Percentiles rank a stretch among this genome's conserved stretches.
Conservation (phyloP, 2,797 vertebrate genomes). For the Garrulus glandarius region DNA sequence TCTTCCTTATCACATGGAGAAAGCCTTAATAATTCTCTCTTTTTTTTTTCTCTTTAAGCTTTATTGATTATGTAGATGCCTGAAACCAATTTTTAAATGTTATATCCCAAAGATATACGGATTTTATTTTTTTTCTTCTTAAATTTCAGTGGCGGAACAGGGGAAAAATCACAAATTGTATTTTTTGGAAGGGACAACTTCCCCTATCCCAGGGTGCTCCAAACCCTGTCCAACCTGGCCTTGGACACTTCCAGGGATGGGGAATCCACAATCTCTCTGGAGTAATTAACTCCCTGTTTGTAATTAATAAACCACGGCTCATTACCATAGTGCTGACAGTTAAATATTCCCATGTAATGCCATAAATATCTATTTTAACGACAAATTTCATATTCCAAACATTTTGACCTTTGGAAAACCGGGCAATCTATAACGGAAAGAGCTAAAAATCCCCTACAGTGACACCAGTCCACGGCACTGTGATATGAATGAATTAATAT, state of each 20-base stretch:
- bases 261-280: too few species aligned
- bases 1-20: too few species aligned
- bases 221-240: rapidly evolving
- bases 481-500: background rate
- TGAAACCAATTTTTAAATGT: background rate
- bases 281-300: background rate
- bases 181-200: background rate
- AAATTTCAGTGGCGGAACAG: background rate
- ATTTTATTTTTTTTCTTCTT: background rate
- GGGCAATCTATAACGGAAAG: background rate
- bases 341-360: background rate
- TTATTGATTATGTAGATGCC: background rate
- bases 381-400: background rate
- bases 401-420: background rate
- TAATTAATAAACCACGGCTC: background rate
- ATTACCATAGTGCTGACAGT: background rate
- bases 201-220: background rate
- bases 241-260: background rate
- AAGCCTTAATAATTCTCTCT: background rate
- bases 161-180: rapidly evolving
- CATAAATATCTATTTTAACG: background rate
- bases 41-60: background rate
- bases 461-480: rapidly evolving
- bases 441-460: background rate
- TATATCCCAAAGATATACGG: background rate